Evolutionary conservation across 2,113 vertebrate genomes (phyloP).

Genomic region (Paradisaea rubra): DNA sequence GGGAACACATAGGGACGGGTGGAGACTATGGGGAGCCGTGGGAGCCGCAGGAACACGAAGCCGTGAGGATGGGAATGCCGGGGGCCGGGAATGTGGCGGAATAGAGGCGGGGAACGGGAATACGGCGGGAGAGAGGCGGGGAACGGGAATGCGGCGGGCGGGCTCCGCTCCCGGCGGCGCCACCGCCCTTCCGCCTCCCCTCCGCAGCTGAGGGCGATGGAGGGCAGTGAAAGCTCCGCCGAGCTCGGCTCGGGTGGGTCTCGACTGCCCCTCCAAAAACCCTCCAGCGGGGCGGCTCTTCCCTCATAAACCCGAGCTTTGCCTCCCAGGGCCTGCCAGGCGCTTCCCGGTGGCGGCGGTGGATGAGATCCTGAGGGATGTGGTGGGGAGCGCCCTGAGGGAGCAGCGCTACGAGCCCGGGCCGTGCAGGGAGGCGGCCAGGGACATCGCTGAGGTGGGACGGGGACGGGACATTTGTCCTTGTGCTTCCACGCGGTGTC

Average conservation of each 20-base stretch:
- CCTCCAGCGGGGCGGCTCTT: background rate
- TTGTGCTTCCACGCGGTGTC: fast-evolving
- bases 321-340: constrained; percentile 67
- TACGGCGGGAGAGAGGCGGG: background rate
- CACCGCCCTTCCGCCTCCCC: background rate
- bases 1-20: no score
- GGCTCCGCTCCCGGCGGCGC: background rate
- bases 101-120: background rate
- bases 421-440: constrained; percentile 80
- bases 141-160: background rate
- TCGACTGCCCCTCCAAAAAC: fast-evolving
- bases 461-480: background rate
- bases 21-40: fast-evolving
- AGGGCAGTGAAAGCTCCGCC: fast-evolving
- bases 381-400: constrained; percentile 75
- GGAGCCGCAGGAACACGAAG: no score
- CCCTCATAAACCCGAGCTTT: background rate
- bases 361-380: constrained; percentile 82
- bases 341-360: constrained; percentile 75
- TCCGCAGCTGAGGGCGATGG: background rate
- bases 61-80: background rate
- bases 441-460: constrained; percentile 79
- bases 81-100: fast-evolving
- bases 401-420: constrained; percentile 82
- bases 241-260: background rate